Evolutionary conservation across 1,140 invertebrate species (phyloP).

Genomic region (Drosophila athabasca): DNA sequence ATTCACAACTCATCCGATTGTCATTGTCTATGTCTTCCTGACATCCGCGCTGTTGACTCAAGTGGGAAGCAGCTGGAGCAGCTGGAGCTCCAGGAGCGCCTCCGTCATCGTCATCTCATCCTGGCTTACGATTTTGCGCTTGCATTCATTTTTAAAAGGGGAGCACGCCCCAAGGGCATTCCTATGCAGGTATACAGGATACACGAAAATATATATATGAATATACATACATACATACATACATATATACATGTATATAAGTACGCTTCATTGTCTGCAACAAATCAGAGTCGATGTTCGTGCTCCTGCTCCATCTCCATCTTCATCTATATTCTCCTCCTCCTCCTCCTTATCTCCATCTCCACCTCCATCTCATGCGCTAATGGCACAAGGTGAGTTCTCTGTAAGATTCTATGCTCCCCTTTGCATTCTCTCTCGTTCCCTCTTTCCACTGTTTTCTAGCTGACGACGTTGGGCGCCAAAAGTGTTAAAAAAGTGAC

Average conservation of each 20-base stretch:
- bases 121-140: conserved; percentile 57
- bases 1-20: conserved; percentile 81
- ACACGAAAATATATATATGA: conserved; percentile 19
- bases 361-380: conserved; percentile 49
- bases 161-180: conserved; percentile 51
- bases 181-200: conserved; percentile 60
- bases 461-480: conserved; percentile 32
- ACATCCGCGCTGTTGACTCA: conserved; percentile 54
- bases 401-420: conserved; percentile 1
- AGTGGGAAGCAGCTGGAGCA: conserved; percentile 9
- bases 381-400: conserved; percentile 59
- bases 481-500: conserved; percentile 81
- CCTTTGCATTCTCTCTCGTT: background rate
- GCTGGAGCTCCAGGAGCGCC: background rate
- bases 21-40: conserved; percentile 69
- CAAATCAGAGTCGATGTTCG: conserved; percentile 30
- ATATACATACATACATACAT: too few relatives aligned
- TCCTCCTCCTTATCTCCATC: conserved; percentile 22
- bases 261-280: conserved; percentile 49
- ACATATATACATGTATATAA: background rate
- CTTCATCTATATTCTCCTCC: conserved; percentile 19
- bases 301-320: conserved; percentile 1
- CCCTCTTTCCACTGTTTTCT: conserved; percentile 4
- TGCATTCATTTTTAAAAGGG: conserved; percentile 60
- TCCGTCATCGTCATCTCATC: conserved; percentile 11